phyloP scores from a whole-genome alignment of 1,140 invertebrate species.

The Stegodyphus mimosarum region DNA sequence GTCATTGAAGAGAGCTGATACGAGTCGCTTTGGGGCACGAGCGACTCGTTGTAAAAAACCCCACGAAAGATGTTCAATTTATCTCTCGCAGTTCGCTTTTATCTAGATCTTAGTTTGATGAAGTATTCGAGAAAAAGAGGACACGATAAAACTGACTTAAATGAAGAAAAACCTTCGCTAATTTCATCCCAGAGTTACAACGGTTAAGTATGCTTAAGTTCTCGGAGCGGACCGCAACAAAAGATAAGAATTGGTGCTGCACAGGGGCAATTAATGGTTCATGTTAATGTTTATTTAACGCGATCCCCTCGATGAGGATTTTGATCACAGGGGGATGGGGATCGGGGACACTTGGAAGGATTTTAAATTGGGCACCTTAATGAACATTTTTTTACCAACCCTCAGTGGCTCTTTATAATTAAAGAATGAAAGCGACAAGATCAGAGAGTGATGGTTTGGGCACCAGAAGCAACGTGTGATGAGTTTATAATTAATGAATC shows the following conservation, averaged over 20 bases:
- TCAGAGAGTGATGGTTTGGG: slow-evolving; percentile 3
- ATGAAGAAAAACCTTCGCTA: slow-evolving; percentile 20
- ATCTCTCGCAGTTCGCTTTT: slow-evolving; percentile 36
- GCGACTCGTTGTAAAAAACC: slow-evolving; percentile 18
- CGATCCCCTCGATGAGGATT: background rate
- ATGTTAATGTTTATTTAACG: slow-evolving; percentile 27
- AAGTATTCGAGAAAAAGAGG: slow-evolving; percentile 28
- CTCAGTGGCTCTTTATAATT: background rate
- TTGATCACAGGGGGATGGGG: background rate
- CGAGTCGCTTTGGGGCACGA: slow-evolving; percentile 46
- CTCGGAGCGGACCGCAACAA: slow-evolving; percentile 19
- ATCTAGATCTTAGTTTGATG: slow-evolving; percentile 35
- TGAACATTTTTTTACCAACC: background rate
- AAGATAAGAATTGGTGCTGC: slow-evolving; percentile 22
- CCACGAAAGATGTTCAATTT: slow-evolving; percentile 33
- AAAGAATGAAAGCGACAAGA: slow-evolving; percentile 7
- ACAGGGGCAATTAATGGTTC: slow-evolving; percentile 1
- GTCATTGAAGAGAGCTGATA: slow-evolving; percentile 47
- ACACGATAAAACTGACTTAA: slow-evolving; percentile 37
- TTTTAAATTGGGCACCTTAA: slow-evolving; percentile 26
- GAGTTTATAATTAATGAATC: background rate
- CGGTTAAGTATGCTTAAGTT: slow-evolving; percentile 32
- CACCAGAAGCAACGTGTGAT: background rate
- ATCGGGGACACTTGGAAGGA: slow-evolving; percentile 3
- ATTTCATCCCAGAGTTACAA: slow-evolving; percentile 19